These are phyloP conservation scores for Syrphus vitripennis DNA, from an alignment of 2,888 invertebrate species.

Conservation along the genomic window DNA sequence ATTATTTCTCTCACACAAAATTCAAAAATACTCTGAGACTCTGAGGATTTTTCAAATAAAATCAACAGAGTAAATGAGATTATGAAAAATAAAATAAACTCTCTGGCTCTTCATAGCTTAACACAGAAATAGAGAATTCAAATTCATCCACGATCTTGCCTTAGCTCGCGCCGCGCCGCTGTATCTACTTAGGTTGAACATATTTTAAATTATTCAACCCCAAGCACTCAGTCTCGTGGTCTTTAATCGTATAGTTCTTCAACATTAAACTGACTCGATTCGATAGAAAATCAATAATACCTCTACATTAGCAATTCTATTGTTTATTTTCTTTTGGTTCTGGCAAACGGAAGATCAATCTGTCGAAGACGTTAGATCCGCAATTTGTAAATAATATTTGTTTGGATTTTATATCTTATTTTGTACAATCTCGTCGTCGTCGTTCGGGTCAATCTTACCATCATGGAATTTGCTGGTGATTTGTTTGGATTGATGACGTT, in stretches of 20 bases:
- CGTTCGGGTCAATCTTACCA: conserved; percentile 39
- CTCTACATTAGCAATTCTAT: not conserved
- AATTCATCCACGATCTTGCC: not conserved
- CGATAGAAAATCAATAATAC: not conserved
- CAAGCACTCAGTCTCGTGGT: conserved; percentile 63
- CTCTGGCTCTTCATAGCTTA: not conserved
- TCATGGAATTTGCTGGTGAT: conserved; percentile 52
- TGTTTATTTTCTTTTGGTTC: conserved; percentile 25
- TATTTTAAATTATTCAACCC: conserved; percentile 61
- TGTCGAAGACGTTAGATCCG: conserved; percentile 25
- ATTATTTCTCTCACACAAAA: conserved; percentile 11
- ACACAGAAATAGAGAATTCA: not conserved
- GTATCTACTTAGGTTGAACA: conserved; percentile 45
- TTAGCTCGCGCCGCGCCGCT: no score
- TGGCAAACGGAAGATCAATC: conserved; percentile 47
- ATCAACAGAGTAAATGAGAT: not conserved
- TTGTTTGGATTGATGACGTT: conserved; percentile 58
- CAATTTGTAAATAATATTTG: conserved; percentile 4
- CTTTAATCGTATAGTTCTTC: conserved; percentile 55
- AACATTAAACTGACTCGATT: no score
- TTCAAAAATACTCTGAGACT: not conserved
- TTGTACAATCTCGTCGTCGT: not conserved
- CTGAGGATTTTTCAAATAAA: no score
- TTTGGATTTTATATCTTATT: conserved; percentile 1
- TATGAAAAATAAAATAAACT: not conserved